Evolutionary conservation across 2,797 vertebrate species (phyloP).

Genomic region (Rachycentron canadum): DNA sequence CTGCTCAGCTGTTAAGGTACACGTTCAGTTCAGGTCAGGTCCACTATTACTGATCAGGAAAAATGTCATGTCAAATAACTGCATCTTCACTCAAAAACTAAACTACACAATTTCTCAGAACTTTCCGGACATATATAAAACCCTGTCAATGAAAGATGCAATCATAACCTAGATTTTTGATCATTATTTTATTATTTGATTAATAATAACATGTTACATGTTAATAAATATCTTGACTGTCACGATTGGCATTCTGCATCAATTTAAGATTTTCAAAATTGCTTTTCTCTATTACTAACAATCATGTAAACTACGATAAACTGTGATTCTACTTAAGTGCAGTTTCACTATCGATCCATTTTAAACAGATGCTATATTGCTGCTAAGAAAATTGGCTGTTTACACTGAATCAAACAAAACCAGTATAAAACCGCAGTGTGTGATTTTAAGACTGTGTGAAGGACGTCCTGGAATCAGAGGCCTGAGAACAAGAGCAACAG

Average conservation of each 20-base stretch:
- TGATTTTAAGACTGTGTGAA: background rate
- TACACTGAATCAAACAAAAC: too few species aligned
- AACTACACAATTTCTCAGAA: background rate
- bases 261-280: background rate
- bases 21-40: background rate
- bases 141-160: background rate
- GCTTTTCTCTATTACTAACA: background rate
- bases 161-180: background rate
- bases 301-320: constrained; percentile 14
- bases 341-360: background rate
- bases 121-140: background rate
- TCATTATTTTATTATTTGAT: background rate
- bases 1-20: constrained; percentile 8
- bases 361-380: too few species aligned
- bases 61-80: background rate
- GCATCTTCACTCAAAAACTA: background rate
- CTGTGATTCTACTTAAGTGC: background rate
- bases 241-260: background rate
- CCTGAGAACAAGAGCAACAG: background rate
- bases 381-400: too few species aligned
- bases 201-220: background rate
- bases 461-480: background rate
- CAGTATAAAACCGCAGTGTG: background rate
- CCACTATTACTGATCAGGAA: constrained; percentile 5
- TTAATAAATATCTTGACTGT: background rate